These are phyloP conservation scores for Amblyjoppa proteus DNA, from an alignment of 2,888 invertebrate species.

Conservation along the genomic window DNA sequence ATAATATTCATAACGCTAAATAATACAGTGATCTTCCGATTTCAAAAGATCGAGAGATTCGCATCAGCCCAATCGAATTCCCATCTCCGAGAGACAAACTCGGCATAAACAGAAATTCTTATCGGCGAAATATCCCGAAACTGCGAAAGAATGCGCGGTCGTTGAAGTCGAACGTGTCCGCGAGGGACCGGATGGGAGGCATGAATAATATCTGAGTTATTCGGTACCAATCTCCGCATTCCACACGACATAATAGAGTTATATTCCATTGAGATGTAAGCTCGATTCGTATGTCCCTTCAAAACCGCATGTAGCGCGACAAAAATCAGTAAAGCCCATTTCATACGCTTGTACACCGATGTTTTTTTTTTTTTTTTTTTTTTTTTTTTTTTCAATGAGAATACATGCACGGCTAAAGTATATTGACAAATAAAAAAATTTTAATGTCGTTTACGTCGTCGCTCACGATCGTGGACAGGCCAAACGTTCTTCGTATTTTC, in stretches of 20 bases:
- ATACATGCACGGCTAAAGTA: too few species aligned
- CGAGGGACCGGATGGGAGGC: not conserved
- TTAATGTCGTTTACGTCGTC: too few species aligned
- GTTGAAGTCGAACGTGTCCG: not conserved
- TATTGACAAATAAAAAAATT: too few species aligned
- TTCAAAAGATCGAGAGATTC: not conserved
- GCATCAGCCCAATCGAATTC: not conserved
- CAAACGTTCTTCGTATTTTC: slow-evolving; percentile 9
- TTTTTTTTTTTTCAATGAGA: too few species aligned
- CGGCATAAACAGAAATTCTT: not conserved
- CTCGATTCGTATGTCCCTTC: not conserved
- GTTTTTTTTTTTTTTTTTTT: too few species aligned
- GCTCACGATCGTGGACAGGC: not conserved
- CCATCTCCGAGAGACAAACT: not conserved
- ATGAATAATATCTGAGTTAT: not conserved
- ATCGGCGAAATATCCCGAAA: not conserved
- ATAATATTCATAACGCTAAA: not conserved
- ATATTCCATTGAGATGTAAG: not conserved
- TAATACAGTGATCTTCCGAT: not conserved
- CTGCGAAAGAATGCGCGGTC: not conserved
- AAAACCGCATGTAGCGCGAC: not conserved
- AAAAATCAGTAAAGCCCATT: too few species aligned
- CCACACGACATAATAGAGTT: not conserved
- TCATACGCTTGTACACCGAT: too few species aligned
- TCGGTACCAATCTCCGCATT: not conserved